Evolutionary conservation across 2,888 invertebrate species (phyloP).

Genomic region (Marronus borbonicus): DNA sequence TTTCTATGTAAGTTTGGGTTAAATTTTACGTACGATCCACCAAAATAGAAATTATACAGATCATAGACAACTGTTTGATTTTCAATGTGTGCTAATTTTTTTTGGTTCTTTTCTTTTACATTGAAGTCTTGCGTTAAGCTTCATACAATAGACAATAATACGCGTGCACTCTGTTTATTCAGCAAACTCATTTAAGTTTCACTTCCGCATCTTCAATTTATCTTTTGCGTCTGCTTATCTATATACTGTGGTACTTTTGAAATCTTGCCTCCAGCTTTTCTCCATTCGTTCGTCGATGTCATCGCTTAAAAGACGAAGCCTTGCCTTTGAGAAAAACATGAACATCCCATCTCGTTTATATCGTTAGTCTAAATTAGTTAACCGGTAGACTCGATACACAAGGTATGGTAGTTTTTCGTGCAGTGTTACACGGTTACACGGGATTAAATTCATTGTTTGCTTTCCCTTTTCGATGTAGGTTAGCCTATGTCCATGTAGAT

Average conservation of each 20-base stretch:
- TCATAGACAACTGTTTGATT: no score
- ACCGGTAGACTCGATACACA: background rate
- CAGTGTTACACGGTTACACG: no score
- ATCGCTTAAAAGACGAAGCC: background rate
- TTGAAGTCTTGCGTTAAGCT: no score
- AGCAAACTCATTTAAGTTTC: background rate
- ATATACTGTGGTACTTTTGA: background rate
- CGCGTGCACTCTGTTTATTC: background rate
- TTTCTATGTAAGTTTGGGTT: no score
- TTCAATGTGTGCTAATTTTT: no score
- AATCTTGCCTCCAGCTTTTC: background rate
- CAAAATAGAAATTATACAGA: no score
- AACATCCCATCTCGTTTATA: slow-evolving; percentile 23
- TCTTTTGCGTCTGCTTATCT: background rate
- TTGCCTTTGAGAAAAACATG: background rate
- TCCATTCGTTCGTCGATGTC: background rate
- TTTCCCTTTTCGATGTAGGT: background rate
- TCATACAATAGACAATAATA: no score
- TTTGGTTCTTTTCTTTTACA: no score
- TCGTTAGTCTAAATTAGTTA: slow-evolving; percentile 9
- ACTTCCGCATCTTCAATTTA: slow-evolving; percentile 8
- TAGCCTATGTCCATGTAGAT: no score
- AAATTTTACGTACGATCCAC: no score
- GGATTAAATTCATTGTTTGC: slow-evolving; percentile 1
- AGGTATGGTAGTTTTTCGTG: background rate